phyloP scores from a whole-genome alignment of 2,797 vertebrate species.

The Leptatherina wallacei region DNA sequence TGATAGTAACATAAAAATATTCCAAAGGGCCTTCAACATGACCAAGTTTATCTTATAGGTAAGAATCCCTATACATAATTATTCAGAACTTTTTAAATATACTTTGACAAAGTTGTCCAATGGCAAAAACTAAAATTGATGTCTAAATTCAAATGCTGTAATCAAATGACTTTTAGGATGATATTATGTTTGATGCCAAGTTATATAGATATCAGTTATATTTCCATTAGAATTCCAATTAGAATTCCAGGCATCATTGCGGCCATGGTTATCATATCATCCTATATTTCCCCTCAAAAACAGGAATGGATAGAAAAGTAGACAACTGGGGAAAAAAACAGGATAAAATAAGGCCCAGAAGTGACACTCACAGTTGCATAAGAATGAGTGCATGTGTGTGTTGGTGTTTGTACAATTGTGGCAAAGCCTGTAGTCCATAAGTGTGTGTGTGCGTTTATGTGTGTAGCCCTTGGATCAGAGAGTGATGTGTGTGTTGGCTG shows the following conservation, averaged over 20 bases:
- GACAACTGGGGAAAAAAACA: background rate
- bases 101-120: too few species aligned
- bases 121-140: too few species aligned
- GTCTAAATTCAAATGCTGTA: too few species aligned
- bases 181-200: background rate
- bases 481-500: constrained; percentile 68
- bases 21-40: background rate
- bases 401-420: constrained; percentile 23
- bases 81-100: too few species aligned
- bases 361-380: background rate
- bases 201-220: background rate
- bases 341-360: constrained; percentile 6
- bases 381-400: constrained; percentile 1
- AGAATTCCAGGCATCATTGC: background rate
- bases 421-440: constrained; percentile 26
- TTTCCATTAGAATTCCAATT: background rate
- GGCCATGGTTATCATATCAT: background rate
- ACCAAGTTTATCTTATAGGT: too few species aligned
- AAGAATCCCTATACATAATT: too few species aligned
- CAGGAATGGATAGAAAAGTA: background rate
- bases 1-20: background rate
- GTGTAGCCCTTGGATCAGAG: constrained; percentile 48
- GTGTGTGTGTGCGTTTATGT: constrained; percentile 26
- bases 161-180: too few species aligned
- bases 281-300: background rate